Conservation (phyloP, 2,888 invertebrate genomes). For the Dasysyrphus albostriatus region DNA sequence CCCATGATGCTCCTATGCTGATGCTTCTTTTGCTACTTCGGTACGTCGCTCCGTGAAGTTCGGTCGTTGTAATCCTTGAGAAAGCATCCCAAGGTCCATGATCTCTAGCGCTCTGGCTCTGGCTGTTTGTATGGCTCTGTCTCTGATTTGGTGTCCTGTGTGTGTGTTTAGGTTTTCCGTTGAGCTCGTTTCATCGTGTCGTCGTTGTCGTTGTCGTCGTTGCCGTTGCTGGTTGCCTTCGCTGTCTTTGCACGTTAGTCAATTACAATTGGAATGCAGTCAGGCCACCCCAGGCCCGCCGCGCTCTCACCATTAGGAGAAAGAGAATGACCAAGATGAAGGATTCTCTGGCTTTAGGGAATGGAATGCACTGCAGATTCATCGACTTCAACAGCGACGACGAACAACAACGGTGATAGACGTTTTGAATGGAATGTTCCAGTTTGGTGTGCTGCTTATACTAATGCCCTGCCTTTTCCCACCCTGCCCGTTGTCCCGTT, state of each 20-base stretch:
- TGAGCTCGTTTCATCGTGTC: conserved; percentile 26
- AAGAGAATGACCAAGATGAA: conserved; percentile 69
- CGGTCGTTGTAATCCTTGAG: conserved; percentile 66
- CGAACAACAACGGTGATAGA: conserved; percentile 64
- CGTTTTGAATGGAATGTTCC: conserved; percentile 74
- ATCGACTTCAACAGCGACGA: conserved; percentile 22
- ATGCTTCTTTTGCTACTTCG: conserved; percentile 27
- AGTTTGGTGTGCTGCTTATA: conserved; percentile 39
- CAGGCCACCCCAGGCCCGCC: conserved; percentile 55
- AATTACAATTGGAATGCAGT: conserved; percentile 75
- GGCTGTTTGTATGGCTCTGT: background rate
- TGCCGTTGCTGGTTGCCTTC: background rate
- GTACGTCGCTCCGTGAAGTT: background rate
- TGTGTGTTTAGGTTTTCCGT: conserved; percentile 40
- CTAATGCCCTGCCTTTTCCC: conserved; percentile 1
- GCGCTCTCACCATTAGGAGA: conserved; percentile 69
- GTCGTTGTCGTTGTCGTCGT: conserved; percentile 25
- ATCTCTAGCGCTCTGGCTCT: conserved; percentile 47
- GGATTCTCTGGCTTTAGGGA: conserved; percentile 64
- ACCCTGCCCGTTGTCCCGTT: background rate
- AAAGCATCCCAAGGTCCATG: conserved; percentile 73
- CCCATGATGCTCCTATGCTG: conserved; percentile 61
- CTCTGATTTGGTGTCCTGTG: conserved; percentile 19
- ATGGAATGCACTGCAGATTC: conserved; percentile 62
- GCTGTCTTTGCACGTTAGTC: conserved; percentile 60